Evolutionary conservation across 2,888 invertebrate species (phyloP).

Genomic region (Pristionchus japonicus): DNA sequence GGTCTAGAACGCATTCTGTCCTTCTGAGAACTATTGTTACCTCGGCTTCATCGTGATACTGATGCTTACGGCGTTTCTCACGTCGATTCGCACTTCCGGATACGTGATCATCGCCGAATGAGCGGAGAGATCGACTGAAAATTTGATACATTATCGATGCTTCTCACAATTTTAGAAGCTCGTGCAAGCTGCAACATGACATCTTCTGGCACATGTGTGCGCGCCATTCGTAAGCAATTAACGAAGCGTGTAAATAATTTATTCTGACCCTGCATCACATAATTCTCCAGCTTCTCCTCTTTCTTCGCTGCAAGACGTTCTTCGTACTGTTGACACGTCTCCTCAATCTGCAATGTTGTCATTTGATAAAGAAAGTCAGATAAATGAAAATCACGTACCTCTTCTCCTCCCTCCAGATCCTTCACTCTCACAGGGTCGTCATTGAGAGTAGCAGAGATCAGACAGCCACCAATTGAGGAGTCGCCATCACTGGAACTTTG

Average conservation of each 20-base stretch:
- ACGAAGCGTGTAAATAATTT: too few relatives aligned
- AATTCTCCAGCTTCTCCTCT: not conserved
- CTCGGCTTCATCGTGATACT: slow-evolving; percentile 33
- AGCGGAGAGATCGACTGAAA: slow-evolving; percentile 7
- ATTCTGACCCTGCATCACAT: not conserved
- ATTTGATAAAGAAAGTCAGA: not conserved
- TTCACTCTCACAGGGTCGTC: not conserved
- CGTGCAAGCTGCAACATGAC: not conserved
- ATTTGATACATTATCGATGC: not conserved
- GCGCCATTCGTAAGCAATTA: not conserved
- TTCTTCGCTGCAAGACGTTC: not conserved
- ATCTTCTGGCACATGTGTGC: not conserved
- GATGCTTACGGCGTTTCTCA: slow-evolving; percentile 27
- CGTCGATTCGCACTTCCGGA: slow-evolving; percentile 14
- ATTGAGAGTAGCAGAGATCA: not conserved
- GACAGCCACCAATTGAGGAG: not conserved
- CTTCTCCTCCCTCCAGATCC: slow-evolving; percentile 20
- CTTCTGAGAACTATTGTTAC: not conserved
- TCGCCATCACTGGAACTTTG: not conserved
- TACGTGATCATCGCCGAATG: not conserved
- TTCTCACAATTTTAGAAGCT: not conserved
- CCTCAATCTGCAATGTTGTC: not conserved
- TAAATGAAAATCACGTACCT: not conserved
- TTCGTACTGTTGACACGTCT: not conserved
- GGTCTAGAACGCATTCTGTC: too few relatives aligned